Base-by-base conservation (phyloP, 2,113 vertebrate species). In the Montifringilla adamsi region DNA sequence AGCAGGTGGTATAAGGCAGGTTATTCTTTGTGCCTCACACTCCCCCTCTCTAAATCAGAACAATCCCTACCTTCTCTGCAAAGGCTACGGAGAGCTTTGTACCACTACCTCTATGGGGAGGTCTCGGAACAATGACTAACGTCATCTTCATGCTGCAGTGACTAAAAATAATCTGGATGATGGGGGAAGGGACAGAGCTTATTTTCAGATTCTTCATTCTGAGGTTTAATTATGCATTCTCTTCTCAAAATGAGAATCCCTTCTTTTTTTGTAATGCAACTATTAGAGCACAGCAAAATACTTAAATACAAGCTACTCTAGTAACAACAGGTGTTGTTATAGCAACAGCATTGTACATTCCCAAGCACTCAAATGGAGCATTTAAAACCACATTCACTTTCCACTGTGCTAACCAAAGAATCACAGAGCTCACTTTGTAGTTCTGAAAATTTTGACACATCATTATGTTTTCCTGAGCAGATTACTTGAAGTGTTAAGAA, bases 121-220 rank as follows among this genome's bases (percentile, higher is more conserved):
- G 44, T 58, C 89, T 94, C 87, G 89, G 87, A 94, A 93, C 81
- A 92, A 89, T 62, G 87, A 95, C 84, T 79, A 84, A 93, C 1
- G 0, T 89, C 74, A 82, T 18, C 53, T 41, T 93, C 78, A 67
- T 58, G 58, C 84, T 74, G 84, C 83, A 87, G 39, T 17, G 49
- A 63, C 85, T 93, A 96, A 95, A 95, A 95, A 96, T 89, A 94
- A 90, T 52, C 21, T 53, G 47, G 17, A 72, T 63, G 20, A 68
- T 49, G 68, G 79, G 79, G 64, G 63, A 88, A 95, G 52, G 56
- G 68, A 74, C 2, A 78, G 46, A 83, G n/a, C 82, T 90, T 55
- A 56, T 82, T 83, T 90, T 62, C 86, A 91, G 44, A 56, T 67
- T 86, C 43, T 84, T 78, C 74, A 68, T 82, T 83, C 16, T 92